A percentile compares a stretch with the other conserved stretches of the same genome.
Evolutionary conservation across 2,113 vertebrate species (phyloP).

Genomic region (Indicator indicator): DNA sequence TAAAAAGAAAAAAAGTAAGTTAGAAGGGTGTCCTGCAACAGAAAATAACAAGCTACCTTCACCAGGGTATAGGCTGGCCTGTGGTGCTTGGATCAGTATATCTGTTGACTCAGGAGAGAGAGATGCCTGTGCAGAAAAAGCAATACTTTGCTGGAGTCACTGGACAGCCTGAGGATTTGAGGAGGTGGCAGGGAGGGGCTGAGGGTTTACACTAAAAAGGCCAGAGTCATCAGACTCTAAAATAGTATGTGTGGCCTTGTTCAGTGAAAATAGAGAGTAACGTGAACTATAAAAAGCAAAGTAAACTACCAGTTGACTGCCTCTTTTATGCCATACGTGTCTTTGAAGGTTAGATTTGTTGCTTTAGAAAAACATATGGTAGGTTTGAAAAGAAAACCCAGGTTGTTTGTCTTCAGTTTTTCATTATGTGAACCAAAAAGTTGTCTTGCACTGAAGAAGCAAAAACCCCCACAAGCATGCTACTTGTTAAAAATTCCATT

Average conservation of each 20-base stretch:
- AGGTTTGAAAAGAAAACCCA: slow-evolving; percentile 7
- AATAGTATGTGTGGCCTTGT: slow-evolving; percentile 74
- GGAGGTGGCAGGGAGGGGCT: slow-evolving; percentile 66
- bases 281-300: slow-evolving; percentile 66
- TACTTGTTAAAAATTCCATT: background rate
- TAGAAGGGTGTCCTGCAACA: slow-evolving; percentile 65
- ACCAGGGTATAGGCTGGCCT: slow-evolving; percentile 22
- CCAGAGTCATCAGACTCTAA: slow-evolving; percentile 78
- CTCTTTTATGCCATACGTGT: slow-evolving; percentile 44
- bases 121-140: slow-evolving; percentile 71
- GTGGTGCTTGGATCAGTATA: background rate
- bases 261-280: slow-evolving; percentile 53
- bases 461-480: background rate
- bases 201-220: slow-evolving; percentile 60
- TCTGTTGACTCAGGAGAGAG: slow-evolving; percentile 54
- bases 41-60: slow-evolving; percentile 68
- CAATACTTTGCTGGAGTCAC: slow-evolving; percentile 73
- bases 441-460: background rate
- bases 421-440: slow-evolving; percentile 11
- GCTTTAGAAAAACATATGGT: slow-evolving; percentile 70
- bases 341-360: slow-evolving; percentile 67
- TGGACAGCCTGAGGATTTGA: slow-evolving; percentile 69
- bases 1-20: slow-evolving; percentile 38
- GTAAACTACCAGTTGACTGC: slow-evolving; percentile 68
- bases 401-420: background rate